Percentiles rank a stretch among this genome's conserved stretches.
phyloP scores from a whole-genome alignment of 1,140 invertebrate genomes.

The Probaryconus sp. region DNA sequence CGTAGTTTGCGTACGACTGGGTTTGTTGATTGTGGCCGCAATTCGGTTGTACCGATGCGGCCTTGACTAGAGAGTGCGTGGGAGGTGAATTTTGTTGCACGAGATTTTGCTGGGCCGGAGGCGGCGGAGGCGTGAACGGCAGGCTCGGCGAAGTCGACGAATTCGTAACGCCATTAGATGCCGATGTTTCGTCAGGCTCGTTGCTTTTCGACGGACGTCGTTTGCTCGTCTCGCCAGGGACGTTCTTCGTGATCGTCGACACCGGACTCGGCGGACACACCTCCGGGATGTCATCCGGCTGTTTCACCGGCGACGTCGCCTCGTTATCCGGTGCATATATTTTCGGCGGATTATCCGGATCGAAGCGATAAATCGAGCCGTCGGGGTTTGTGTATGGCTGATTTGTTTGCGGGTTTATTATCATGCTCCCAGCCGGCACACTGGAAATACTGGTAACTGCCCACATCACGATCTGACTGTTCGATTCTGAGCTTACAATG shows the following conservation, averaged over 20 bases:
- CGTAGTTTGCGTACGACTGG: slow-evolving; percentile 68
- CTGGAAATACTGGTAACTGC: slow-evolving; percentile 89
- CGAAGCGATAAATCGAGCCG: slow-evolving; percentile 84
- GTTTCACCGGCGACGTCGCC: not conserved
- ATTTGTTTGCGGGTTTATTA: slow-evolving; percentile 89
- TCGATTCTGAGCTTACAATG: slow-evolving; percentile 62
- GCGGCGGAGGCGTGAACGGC: slow-evolving; percentile 68
- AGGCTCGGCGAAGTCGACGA: slow-evolving; percentile 71
- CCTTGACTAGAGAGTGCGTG: slow-evolving; percentile 70
- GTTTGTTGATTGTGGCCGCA: slow-evolving; percentile 66
- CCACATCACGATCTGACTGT: slow-evolving; percentile 83
- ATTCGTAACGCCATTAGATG: slow-evolving; percentile 64
- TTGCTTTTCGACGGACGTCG: not conserved
- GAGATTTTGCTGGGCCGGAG: not conserved
- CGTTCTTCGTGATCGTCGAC: slow-evolving; percentile 18
- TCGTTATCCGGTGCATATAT: slow-evolving; percentile 71
- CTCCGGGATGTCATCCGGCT: slow-evolving; percentile 7
- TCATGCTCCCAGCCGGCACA: slow-evolving; percentile 89
- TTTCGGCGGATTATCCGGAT: slow-evolving; percentile 83
- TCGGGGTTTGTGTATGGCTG: slow-evolving; percentile 72
- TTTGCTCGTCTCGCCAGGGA: slow-evolving; percentile 6
- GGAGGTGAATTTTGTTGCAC: slow-evolving; percentile 28
- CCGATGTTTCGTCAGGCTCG: slow-evolving; percentile 23
- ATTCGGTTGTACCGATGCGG: slow-evolving; percentile 62
- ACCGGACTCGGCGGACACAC: slow-evolving; percentile 36